A percentile compares a stretch with the other conserved stretches of the same genome.
phyloP scores from a whole-genome alignment of 1,140 invertebrate species.

The Pachyrhynchus sulphureomaculatus region DNA sequence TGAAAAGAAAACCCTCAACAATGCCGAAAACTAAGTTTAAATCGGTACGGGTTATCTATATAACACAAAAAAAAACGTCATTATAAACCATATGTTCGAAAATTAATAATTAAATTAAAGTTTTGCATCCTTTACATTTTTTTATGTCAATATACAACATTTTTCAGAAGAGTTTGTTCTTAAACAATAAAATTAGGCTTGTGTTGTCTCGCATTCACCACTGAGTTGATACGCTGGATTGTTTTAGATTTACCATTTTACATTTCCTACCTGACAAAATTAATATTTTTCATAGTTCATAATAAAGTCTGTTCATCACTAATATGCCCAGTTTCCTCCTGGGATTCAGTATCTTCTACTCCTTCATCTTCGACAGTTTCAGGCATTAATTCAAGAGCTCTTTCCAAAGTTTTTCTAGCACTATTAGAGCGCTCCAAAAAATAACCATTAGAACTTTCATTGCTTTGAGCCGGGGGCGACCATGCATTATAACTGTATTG shows the following conservation, averaged over 20 bases:
- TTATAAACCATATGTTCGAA: too few relatives aligned
- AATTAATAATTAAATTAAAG: too few relatives aligned
- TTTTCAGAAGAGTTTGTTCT: too few relatives aligned
- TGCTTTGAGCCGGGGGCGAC: constrained; percentile 87
- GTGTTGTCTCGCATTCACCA: too few relatives aligned
- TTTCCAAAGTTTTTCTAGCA: constrained; percentile 84
- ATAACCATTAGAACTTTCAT: constrained; percentile 94
- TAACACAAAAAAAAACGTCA: too few relatives aligned
- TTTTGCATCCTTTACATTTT: too few relatives aligned
- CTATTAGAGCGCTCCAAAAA: constrained; percentile 92
- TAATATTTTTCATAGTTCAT: constrained; percentile 9
- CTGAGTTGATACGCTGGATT: not conserved
- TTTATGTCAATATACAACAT: too few relatives aligned
- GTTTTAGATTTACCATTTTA: not conserved
- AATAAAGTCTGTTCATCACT: constrained; percentile 25
- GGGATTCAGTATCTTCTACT: constrained; percentile 46
- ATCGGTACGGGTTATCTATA: too few relatives aligned
- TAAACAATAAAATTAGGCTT: too few relatives aligned
- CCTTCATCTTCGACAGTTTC: constrained; percentile 58
- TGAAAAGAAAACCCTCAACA: too few relatives aligned
- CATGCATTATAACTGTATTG: constrained; percentile 91
- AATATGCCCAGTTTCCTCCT: constrained; percentile 40
- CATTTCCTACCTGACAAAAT: constrained; percentile 7
- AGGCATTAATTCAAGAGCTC: constrained; percentile 79
- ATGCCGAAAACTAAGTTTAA: too few relatives aligned